A percentile compares a stretch with the other conserved stretches of the same genome.
Conservation (phyloP, 1,140 invertebrate species). For the Magallana gigas region DNA sequence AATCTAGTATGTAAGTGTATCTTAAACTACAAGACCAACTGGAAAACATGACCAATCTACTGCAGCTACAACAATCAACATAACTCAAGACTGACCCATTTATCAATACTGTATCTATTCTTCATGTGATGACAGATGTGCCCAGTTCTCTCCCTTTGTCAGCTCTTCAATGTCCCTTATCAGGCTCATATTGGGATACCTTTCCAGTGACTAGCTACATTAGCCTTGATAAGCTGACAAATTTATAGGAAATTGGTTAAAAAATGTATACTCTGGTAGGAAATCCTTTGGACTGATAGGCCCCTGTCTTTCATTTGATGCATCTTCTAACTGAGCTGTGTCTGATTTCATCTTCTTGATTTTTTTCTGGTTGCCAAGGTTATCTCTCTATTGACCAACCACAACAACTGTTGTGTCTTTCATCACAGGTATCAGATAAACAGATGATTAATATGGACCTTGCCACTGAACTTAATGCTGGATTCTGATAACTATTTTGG, state of each 20-base stretch:
- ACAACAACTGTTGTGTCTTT: conserved; percentile 36
- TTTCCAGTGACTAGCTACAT: conserved; percentile 5
- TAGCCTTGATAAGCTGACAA: conserved; percentile 1
- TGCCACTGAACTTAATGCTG: neutral
- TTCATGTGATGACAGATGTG: neutral
- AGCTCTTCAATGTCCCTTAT: conserved; percentile 4
- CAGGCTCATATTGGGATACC: neutral
- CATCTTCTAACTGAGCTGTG: conserved; percentile 6
- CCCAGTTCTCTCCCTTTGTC: conserved; percentile 1
- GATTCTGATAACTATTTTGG: conserved; percentile 10
- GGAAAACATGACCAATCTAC: too few relatives aligned
- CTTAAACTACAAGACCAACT: too few relatives aligned
- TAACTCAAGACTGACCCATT: neutral
- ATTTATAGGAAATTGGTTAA: conserved; percentile 13
- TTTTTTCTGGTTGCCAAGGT: conserved; percentile 24
- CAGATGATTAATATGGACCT: conserved; percentile 27
- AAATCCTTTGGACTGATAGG: conserved; percentile 8
- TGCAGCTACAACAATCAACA: neutral
- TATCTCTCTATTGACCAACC: conserved; percentile 34
- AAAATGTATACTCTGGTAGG: neutral
- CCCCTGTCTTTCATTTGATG: neutral
- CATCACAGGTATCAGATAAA: conserved; percentile 37
- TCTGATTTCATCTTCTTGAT: neutral
- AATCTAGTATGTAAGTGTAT: too few relatives aligned
- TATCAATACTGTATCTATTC: conserved; percentile 18